phyloP scores from a whole-genome alignment of 2,888 invertebrate genomes.

The Pyrrhia umbra region DNA sequence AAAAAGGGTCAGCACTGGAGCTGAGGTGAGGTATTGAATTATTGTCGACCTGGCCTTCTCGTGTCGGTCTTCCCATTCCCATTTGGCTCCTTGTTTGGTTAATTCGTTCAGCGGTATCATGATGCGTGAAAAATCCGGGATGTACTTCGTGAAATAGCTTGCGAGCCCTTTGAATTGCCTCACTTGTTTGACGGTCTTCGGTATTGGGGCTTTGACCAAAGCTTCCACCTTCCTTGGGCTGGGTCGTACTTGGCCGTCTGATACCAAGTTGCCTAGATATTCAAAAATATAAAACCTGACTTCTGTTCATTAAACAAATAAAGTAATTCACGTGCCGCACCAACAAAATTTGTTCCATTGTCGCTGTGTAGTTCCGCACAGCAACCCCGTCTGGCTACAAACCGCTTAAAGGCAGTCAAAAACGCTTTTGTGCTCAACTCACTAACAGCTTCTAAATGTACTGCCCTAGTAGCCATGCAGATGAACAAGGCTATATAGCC shows the following conservation, averaged over 20 bases:
- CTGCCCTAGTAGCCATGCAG: background rate
- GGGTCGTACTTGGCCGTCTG: too few species aligned
- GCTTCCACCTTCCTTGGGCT: too few species aligned
- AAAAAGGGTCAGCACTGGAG: conserved; percentile 21
- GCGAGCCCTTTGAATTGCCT: conserved; percentile 43
- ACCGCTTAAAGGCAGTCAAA: background rate
- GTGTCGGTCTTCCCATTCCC: conserved; percentile 44
- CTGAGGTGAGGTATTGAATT: conserved; percentile 10
- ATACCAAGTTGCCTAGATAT: too few species aligned
- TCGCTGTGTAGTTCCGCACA: conserved; percentile 1
- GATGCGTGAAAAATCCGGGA: conserved; percentile 51
- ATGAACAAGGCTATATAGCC: background rate
- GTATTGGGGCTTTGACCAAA: too few species aligned
- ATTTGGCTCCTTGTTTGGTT: conserved; percentile 49
- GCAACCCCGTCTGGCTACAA: background rate
- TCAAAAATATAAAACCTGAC: conserved; percentile 18
- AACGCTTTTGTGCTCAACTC: background rate
- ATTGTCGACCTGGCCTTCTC: conserved; percentile 38
- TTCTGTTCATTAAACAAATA: background rate
- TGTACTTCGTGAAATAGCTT: conserved; percentile 52
- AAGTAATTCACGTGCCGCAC: background rate
- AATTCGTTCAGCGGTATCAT: conserved; percentile 54
- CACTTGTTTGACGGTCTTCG: too few species aligned
- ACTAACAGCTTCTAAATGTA: background rate
- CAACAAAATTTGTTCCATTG: conserved; percentile 2